Percentiles rank a stretch among this genome's conserved stretches.
phyloP scores from a whole-genome alignment of 2,797 vertebrate genomes.

The Diceros bicornis region DNA sequence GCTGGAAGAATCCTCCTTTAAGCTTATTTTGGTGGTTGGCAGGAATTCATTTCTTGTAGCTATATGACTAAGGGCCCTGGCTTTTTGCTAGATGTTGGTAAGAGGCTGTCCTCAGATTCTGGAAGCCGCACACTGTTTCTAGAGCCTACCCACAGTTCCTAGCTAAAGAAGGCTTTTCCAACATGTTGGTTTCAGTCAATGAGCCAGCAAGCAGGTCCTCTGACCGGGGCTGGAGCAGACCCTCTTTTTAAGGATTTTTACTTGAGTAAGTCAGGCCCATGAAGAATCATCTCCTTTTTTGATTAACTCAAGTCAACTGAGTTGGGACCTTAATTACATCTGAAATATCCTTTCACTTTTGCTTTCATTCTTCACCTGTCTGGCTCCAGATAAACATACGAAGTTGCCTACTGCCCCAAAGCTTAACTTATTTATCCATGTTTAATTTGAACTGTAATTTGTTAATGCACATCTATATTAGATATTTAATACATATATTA shows the following conservation, averaged over 20 bases:
- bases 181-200: fast-evolving
- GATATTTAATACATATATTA: too few relatives aligned
- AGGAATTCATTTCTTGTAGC: background rate
- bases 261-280: background rate
- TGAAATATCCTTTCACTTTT: background rate
- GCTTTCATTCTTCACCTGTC: background rate
- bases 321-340: background rate
- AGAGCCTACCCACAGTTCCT: background rate
- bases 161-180: background rate
- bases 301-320: background rate
- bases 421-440: background rate
- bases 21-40: background rate
- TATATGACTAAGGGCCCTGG: background rate
- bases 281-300: background rate
- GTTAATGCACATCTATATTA: background rate
- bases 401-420: background rate
- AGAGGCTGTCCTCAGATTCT: background rate
- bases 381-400: background rate
- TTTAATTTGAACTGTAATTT: constrained; percentile 13
- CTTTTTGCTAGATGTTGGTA: background rate
- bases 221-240: background rate
- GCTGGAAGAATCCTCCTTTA: background rate
- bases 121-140: background rate
- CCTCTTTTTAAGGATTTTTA: background rate
- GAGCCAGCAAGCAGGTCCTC: background rate